Base-by-base conservation (phyloP, 2,797 vertebrate species). In the Neosalanx taihuensis region DNA sequence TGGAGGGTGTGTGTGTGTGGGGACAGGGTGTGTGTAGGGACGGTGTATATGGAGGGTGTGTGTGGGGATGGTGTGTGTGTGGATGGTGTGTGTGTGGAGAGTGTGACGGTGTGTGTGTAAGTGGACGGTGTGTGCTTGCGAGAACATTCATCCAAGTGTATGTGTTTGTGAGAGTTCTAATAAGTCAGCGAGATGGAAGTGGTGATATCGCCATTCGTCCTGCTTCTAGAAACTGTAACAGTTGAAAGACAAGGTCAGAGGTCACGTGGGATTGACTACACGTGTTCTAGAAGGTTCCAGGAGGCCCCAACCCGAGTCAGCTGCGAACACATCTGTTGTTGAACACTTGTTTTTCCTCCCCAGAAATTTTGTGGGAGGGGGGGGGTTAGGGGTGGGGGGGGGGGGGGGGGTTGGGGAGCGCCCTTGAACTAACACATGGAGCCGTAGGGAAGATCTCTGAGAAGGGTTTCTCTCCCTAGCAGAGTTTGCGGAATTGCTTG, bases 261-360 rank as follows among this genome's bases (percentile, higher is more conserved):
- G 84, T 78, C 17, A 33, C 12, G 18, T 41, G 64, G 79, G 62
- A 62, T 23, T n/a, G 51, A 26, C 41, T 35, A 29, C 26, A 23
- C 26, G 49, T 35, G 20, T 66, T 66, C 57, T 6, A 41, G 3
- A 5, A 0, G 74, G 18, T 46, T 35, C 41, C 30, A 58, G 2
- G 31, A 57, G 9, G 5, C 56, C n/a, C 65, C 76, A 87, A 86
- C 82, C 67, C 59, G 77, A 81, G 67, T 84, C 85, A 87, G 88
- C 87, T 88, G 86, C 75, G 73, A 77, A 83, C 78, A 88, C 83
- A 87, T 81, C 76, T 83, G 82, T 75, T 81, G 81, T 81, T 70
- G 72, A 20, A 65, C 61, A 23, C 9, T 46, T 64, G 76, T 69
- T 61, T 67, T 77, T 72, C 33, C 75, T 83, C 76, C 67, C 18